Evolutionary conservation across 2,888 invertebrate genomes (phyloP).

Genomic region (Melanostoma mellinum): DNA sequence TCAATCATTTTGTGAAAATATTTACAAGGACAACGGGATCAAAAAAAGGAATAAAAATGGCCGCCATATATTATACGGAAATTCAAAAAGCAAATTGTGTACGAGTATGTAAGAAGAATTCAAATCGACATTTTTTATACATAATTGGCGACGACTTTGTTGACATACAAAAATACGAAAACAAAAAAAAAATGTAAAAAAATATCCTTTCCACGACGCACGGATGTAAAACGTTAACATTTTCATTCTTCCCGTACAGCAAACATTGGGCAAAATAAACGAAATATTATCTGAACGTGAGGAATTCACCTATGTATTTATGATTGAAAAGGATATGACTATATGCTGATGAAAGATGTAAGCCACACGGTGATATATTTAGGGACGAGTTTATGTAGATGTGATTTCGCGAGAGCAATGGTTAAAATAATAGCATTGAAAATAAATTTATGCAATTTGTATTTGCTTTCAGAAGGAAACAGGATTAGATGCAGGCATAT

Average conservation of each 20-base stretch:
- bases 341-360: constrained; percentile 40
- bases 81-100: constrained; percentile 59
- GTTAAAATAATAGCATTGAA: too few species aligned
- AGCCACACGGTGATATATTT: neutral
- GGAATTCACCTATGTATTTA: constrained; percentile 24
- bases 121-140: constrained; percentile 44
- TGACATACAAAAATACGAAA: neutral
- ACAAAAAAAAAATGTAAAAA: neutral
- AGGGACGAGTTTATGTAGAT: neutral
- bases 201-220: constrained; percentile 19
- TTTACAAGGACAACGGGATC: constrained; percentile 50
- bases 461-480: too few species aligned
- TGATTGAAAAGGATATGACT: constrained; percentile 59
- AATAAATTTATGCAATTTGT: too few species aligned
- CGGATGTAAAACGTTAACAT: constrained; percentile 36
- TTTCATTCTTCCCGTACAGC: constrained; percentile 1
- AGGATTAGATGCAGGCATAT: too few species aligned
- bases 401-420: neutral
- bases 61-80: constrained; percentile 26
- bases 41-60: neutral
- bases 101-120: constrained; percentile 37
- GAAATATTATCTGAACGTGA: constrained; percentile 30
- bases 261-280: constrained; percentile 18
- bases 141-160: constrained; percentile 22
- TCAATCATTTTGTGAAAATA: constrained; percentile 60